Percentiles rank a stretch among this genome's conserved stretches.
Evolutionary conservation across 2,797 vertebrate genomes (phyloP).

Genomic region (Gallinago solitaria): DNA sequence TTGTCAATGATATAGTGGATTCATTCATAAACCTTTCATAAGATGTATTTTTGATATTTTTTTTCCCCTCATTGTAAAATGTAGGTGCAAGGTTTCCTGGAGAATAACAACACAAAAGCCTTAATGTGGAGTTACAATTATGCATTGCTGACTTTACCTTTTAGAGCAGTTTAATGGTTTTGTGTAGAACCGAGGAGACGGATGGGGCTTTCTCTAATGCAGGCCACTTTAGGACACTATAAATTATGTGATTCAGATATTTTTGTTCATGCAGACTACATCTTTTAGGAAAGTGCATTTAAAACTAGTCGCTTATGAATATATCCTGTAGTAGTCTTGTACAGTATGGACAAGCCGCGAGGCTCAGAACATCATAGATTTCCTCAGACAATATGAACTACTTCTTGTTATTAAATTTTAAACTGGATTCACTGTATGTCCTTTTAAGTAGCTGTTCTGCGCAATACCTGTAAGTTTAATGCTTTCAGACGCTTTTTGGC

Average conservation of each 20-base stretch:
- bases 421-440: neutral
- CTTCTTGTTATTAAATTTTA: neutral
- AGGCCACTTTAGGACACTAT: neutral
- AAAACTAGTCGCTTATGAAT: neutral
- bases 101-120: slow-evolving; percentile 18
- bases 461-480: neutral
- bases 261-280: neutral
- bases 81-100: neutral
- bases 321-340: neutral
- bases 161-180: slow-evolving; percentile 18
- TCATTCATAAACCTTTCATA: slow-evolving; percentile 11
- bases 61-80: slow-evolving; percentile 11
- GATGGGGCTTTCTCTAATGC: neutral
- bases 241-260: neutral
- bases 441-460: neutral
- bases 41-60: slow-evolving; percentile 43
- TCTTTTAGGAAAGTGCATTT: neutral
- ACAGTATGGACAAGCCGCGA: neutral
- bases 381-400: neutral
- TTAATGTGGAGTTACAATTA: slow-evolving; percentile 51
- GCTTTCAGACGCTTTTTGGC: neutral
- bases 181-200: neutral
- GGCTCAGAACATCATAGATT: neutral
- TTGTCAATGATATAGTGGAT: neutral
- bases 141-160: slow-evolving; percentile 37